Percentiles rank a stretch among this genome's conserved stretches.
Conservation (phyloP, 1,140 invertebrate species). For the Listronotus bonariensis region DNA sequence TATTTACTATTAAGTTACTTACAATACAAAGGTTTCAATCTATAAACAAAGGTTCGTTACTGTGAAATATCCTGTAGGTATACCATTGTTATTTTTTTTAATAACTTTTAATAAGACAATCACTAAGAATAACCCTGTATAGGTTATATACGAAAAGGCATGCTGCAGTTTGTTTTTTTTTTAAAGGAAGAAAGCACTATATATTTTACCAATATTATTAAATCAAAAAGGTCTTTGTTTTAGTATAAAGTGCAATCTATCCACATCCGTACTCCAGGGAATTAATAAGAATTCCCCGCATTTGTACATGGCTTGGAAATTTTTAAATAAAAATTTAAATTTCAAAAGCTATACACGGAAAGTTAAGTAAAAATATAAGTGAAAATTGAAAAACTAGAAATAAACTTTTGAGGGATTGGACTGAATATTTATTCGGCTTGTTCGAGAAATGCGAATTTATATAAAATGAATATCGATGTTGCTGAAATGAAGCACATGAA, state of each 20-base stretch:
- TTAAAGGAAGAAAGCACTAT: too few species aligned
- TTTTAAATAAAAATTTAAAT: slow-evolving; percentile 18
- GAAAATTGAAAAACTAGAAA: slow-evolving; percentile 16
- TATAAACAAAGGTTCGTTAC: too few species aligned
- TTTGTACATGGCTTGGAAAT: background rate
- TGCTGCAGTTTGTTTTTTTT: too few species aligned
- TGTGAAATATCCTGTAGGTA: too few species aligned
- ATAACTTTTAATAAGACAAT: too few species aligned
- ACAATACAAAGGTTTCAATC: too few species aligned
- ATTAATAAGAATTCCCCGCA: background rate
- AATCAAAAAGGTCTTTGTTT: background rate
- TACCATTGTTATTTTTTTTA: too few species aligned
- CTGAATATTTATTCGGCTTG: slow-evolving; percentile 12
- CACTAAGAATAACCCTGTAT: too few species aligned
- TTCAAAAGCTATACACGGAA: slow-evolving; percentile 6
- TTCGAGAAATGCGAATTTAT: slow-evolving; percentile 1
- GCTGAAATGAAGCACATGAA: slow-evolving; percentile 1
- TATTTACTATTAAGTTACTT: too few species aligned
- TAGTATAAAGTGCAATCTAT: slow-evolving; percentile 6
- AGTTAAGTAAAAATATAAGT: slow-evolving; percentile 12
- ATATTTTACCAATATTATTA: too few species aligned
- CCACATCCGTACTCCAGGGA: background rate
- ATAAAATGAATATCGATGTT: slow-evolving; percentile 1
- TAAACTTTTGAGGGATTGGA: slow-evolving; percentile 6
- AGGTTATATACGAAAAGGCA: too few species aligned